These are phyloP conservation scores for Psilopsiagon aymara DNA, from an alignment of 2,113 vertebrate genomes.

Conservation along the genomic window DNA sequence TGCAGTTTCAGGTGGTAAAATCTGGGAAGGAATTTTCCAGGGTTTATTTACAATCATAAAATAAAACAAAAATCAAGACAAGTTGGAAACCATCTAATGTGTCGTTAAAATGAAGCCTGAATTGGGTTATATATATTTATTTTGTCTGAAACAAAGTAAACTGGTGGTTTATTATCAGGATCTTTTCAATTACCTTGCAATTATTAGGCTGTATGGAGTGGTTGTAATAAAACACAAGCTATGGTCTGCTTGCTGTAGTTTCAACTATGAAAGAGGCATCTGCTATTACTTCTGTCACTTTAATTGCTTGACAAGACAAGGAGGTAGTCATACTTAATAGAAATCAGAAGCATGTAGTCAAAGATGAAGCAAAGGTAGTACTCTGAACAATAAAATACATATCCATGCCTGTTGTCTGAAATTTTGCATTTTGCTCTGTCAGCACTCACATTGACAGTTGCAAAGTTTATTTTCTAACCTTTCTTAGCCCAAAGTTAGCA, in stretches of 20 bases:
- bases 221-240: conserved; percentile 31
- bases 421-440: neutral
- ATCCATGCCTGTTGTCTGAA: neutral
- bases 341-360: conserved; percentile 42
- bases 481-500: neutral
- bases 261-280: conserved; percentile 44
- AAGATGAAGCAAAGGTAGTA: conserved; percentile 2
- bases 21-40: conserved; percentile 77
- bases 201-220: conserved; percentile 35
- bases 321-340: conserved; percentile 47
- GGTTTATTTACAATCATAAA: conserved; percentile 84
- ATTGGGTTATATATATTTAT: conserved; percentile 63
- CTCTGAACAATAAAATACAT: neutral
- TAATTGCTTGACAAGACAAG: conserved; percentile 62
- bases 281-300: conserved; percentile 64
- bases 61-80: conserved; percentile 73
- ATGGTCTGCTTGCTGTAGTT: neutral
- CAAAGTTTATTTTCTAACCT: neutral
- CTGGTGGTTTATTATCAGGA: conserved; percentile 36
- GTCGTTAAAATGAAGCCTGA: conserved; percentile 63
- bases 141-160: conserved; percentile 58
- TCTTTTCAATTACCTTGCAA: conserved; percentile 53
- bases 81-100: conserved; percentile 62
- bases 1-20: conserved; percentile 92
- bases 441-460: neutral